phyloP scores from a whole-genome alignment of 2,797 vertebrate species.

The Eidolon dupreanum region DNA sequence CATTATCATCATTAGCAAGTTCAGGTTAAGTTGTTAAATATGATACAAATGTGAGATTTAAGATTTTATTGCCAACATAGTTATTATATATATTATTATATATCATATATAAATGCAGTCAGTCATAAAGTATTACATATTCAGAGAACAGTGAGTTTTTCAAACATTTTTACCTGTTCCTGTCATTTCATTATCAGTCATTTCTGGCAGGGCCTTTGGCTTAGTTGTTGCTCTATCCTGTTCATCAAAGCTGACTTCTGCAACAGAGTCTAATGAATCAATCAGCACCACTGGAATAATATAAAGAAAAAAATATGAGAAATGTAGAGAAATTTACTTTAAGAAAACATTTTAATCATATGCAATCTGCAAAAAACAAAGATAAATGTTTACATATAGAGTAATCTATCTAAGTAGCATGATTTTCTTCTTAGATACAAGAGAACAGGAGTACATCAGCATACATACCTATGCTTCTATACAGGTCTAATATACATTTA shows the following conservation, averaged over 20 bases:
- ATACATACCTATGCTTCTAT: neutral
- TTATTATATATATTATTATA: neutral
- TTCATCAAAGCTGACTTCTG: conserved; percentile 69
- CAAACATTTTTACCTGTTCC: conserved; percentile 79
- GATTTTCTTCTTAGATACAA: neutral
- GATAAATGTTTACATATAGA: neutral
- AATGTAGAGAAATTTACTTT: neutral
- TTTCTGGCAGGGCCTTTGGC: conserved; percentile 70
- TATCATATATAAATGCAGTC: neutral
- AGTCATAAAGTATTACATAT: neutral
- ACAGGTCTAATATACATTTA: neutral
- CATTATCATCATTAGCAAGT: neutral
- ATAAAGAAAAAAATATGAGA: neutral
- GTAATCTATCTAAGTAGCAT: neutral
- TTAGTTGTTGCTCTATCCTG: conserved; percentile 40
- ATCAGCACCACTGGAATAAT: conserved; percentile 88
- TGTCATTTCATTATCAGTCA: conserved; percentile 71
- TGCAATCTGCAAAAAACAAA: neutral
- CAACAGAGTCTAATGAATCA: conserved; percentile 91
- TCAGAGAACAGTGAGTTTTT: neutral
- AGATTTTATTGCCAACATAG: neutral
- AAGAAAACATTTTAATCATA: conserved; percentile 24
- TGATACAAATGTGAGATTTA: neutral
- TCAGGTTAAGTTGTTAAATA: neutral
- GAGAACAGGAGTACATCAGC: neutral